Base-by-base conservation (phyloP, 2,797 vertebrate species). In the Chelidonichthys spinosus region DNA sequence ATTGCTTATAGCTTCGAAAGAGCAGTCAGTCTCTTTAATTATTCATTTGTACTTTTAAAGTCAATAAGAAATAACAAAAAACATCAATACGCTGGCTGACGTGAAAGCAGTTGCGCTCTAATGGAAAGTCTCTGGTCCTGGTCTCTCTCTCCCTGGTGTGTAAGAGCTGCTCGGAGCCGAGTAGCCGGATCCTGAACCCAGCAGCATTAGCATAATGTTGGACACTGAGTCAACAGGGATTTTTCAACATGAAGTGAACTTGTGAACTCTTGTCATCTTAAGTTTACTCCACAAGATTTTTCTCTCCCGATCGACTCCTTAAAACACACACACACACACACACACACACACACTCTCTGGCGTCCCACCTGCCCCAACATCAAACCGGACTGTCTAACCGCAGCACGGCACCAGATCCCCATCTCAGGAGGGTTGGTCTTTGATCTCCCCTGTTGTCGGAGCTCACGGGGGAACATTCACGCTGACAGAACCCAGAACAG, bases 401-500 rank as follows among this genome's bases (percentile, higher is more conserved):
- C 82, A 75, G 65, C 58, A 56, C 55, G 72, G 77, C 69, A 78
- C 49, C 78, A 76, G 13, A 70, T 76, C 78, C 49, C 62, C 37
- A 17, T 84, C 78, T 61, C 61, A 25, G 72, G 83, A 66, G 78
- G 35, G 69, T 52, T 14, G 47, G 7, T 66, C 82, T 91, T 89
- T 89, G 72, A 90, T 89, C 72, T 59, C 49, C 25, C 74, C 36
- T 78, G 84, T 81, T 87, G 80, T 86, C 58, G 5, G 37, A 60
- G 71, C 79, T 78, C 62, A 33, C 33, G 0, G 62, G 25, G 49
- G 66, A 82, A 74, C 55, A 46, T 25, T 15, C 47, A 63, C n/a
- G 14, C 79, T 69, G 82, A 87, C 74, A 68, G 49, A 85, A 83
- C 65, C 73, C 86, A 87, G 80, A 86, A 54, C 85, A 75, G 66